Percentiles rank a stretch among this genome's conserved stretches.
Evolutionary conservation across 2,113 vertebrate genomes (phyloP).

Genomic region (Corydoras maculifer): DNA sequence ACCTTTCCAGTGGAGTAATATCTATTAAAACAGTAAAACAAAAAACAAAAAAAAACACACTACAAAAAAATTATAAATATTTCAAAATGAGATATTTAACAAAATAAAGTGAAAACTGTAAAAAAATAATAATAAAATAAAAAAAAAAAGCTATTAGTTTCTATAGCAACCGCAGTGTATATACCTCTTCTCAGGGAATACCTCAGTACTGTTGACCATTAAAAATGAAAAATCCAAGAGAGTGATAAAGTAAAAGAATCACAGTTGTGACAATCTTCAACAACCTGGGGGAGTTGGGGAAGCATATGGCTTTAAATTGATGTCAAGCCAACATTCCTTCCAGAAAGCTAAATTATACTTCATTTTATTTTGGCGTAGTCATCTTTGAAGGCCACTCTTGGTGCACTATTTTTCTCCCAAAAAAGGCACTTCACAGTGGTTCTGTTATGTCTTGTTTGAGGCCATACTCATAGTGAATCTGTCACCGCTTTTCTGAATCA

Average conservation of each 20-base stretch:
- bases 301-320: conserved; percentile 12
- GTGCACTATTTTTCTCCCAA: neutral
- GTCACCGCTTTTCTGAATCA: conserved; percentile 36
- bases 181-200: conserved; percentile 4
- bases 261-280: conserved; percentile 8
- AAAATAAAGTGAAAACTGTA: too few relatives aligned
- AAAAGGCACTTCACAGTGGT: conserved; percentile 1
- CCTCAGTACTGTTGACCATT: conserved; percentile 16
- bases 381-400: neutral
- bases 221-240: conserved; percentile 24
- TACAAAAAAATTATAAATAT: conserved; percentile 16
- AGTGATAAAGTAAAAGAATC: neutral
- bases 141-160: conserved; percentile 8
- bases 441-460: conserved; percentile 28
- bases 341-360: neutral
- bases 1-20: too few relatives aligned
- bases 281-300: neutral
- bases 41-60: conserved; percentile 33
- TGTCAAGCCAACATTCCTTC: conserved; percentile 16
- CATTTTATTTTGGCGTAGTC: neutral
- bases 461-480: conserved; percentile 36
- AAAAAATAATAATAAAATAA: too few relatives aligned
- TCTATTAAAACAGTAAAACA: conserved; percentile 25
- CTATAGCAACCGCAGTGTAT: conserved; percentile 10
- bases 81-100: too few relatives aligned